Percentiles rank a stretch among this genome's conserved stretches.
Conservation (phyloP, 2,113 vertebrate species). For the Hypomesus transpacificus region DNA sequence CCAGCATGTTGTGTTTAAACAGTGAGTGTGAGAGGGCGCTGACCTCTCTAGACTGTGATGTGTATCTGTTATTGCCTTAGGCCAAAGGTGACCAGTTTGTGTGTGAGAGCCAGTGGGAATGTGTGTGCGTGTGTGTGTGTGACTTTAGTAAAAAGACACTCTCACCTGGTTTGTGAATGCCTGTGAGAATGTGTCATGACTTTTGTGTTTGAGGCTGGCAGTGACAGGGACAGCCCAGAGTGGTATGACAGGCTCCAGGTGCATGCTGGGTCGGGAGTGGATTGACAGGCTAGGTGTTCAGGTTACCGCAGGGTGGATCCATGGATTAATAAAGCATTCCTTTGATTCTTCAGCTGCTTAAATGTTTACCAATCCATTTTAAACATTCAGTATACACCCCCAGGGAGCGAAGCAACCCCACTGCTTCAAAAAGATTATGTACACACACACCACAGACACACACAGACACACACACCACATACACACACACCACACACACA, state of each 20-base stretch:
- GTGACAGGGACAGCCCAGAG: not conserved
- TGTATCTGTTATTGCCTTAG: slow-evolving; percentile 38
- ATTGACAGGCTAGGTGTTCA: not conserved
- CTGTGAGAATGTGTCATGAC: slow-evolving; percentile 26
- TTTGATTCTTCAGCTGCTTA: slow-evolving; percentile 32
- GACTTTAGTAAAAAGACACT: slow-evolving; percentile 11
- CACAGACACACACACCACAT: not conserved
- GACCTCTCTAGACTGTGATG: slow-evolving; percentile 39
- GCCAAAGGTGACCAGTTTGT: slow-evolving; percentile 39
- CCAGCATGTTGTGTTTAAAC: no score
- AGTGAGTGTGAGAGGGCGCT: slow-evolving; percentile 30
- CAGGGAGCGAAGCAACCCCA: slow-evolving; percentile 13
- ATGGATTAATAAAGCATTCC: slow-evolving; percentile 28
- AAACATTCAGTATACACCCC: slow-evolving; percentile 15
- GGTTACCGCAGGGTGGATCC: slow-evolving; percentile 15
- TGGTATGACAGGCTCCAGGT: not conserved
- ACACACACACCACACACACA: not conserved
- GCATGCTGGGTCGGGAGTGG: slow-evolving; percentile 11
- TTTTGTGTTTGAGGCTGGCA: not conserved
- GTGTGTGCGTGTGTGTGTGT: slow-evolving; percentile 7
- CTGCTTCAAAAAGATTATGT: slow-evolving; percentile 13
- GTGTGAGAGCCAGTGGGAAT: slow-evolving; percentile 14
- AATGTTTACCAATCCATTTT: slow-evolving; percentile 33
- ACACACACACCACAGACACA: not conserved
- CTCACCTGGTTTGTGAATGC: slow-evolving; percentile 29